Evolutionary conservation across 2,888 invertebrate species (phyloP).

Genomic region (Pilophorus perplexus): DNA sequence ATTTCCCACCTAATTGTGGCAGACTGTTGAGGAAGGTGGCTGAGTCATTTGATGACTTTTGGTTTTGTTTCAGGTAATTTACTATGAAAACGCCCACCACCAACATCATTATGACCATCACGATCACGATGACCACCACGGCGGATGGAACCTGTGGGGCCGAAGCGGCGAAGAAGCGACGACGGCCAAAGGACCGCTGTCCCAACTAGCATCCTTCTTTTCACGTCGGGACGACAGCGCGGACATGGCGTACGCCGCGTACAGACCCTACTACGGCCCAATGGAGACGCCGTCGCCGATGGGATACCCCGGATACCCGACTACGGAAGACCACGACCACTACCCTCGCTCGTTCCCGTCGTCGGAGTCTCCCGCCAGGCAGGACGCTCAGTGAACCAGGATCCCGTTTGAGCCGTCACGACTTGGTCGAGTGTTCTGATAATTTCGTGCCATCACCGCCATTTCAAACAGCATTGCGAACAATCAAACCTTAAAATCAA

Average conservation of each 20-base stretch:
- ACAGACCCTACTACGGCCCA: neutral
- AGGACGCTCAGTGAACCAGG: neutral
- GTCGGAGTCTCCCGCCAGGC: neutral
- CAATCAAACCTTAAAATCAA: neutral
- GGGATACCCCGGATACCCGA: neutral
- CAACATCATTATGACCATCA: conserved; percentile 50
- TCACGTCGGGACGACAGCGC: conserved; percentile 18
- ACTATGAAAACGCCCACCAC: conserved; percentile 50
- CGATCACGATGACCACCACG: conserved; percentile 46
- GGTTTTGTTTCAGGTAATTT: conserved; percentile 45
- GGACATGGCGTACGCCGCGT: conserved; percentile 23
- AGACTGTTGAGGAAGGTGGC: no score
- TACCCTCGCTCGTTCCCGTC: conserved; percentile 5
- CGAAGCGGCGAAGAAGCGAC: conserved; percentile 47
- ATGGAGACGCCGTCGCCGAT: neutral
- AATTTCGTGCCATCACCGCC: conserved; percentile 17
- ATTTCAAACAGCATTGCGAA: neutral
- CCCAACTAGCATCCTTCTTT: conserved; percentile 2
- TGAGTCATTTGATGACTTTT: neutral
- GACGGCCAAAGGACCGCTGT: conserved; percentile 3
- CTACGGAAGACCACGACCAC: neutral
- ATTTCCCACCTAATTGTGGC: no score
- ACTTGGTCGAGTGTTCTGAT: conserved; percentile 33
- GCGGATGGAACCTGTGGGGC: conserved; percentile 48
- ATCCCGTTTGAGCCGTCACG: conserved; percentile 16